Evolutionary conservation across 92 coral and sea anemone species (phyloP).

Genomic region (Blastomussa wellsi): DNA sequence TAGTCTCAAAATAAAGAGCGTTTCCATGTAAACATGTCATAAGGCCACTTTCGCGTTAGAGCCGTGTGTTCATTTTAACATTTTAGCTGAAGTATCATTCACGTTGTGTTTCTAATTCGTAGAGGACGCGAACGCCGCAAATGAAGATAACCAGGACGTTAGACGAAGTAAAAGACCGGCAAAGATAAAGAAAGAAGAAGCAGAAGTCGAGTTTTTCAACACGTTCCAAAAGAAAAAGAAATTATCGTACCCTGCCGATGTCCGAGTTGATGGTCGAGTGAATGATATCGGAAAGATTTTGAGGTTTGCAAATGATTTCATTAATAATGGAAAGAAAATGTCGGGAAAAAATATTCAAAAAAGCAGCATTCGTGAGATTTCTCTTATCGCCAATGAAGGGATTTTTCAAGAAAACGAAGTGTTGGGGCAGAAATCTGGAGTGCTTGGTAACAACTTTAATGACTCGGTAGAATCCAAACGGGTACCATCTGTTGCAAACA

Average conservation of each 20-base stretch:
- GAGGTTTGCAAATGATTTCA: conserved; percentile 73
- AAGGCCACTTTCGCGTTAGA: conserved; percentile 68
- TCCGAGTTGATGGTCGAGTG: conserved; percentile 54
- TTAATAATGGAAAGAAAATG: conserved; percentile 92
- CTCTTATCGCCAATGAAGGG: conserved; percentile 34
- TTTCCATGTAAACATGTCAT: conserved; percentile 62
- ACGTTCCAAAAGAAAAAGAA: conserved; percentile 55
- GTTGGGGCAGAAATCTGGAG: conserved; percentile 13
- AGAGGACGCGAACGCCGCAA: conserved; percentile 51
- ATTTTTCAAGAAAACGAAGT: conserved; percentile 30
- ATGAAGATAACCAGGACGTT: conserved; percentile 29
- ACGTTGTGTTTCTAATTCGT: conserved; percentile 63
- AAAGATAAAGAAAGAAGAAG: conserved; percentile 33
- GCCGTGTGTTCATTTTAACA: conserved; percentile 91
- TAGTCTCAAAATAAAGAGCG: conserved; percentile 32
- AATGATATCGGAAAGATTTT: conserved; percentile 66
- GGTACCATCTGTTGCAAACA: conserved; percentile 15
- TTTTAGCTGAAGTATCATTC: conserved; percentile 66
- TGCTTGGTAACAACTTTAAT: conserved; percentile 30
- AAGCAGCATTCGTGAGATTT: conserved; percentile 35
- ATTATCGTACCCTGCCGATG: conserved; percentile 66
- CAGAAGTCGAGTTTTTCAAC: conserved; percentile 14
- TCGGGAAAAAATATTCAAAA: conserved; percentile 48
- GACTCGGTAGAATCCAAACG: conserved; percentile 7
- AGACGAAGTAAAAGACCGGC: conserved; percentile 32